Conservation (phyloP, 1,140 invertebrate species). For the Pseudoatta argentina region DNA sequence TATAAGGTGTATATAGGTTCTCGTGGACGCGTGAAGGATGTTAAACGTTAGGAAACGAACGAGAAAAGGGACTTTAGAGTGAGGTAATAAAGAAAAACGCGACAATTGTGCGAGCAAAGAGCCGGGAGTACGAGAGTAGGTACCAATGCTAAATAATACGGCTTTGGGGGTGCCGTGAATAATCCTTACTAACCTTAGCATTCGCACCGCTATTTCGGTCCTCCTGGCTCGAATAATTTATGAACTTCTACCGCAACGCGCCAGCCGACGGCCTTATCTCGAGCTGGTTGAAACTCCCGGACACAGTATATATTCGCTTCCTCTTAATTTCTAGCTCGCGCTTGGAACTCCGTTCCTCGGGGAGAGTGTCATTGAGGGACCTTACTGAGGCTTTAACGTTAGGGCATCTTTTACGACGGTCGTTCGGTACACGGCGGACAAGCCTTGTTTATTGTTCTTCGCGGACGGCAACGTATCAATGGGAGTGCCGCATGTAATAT, state of each 20-base stretch:
- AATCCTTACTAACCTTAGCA: conserved; percentile 45
- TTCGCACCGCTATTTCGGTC: conserved; percentile 44
- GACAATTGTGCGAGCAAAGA: conserved; percentile 31
- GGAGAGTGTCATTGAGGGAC: conserved; percentile 22
- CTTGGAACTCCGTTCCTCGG: conserved; percentile 6
- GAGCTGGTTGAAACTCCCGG: conserved; percentile 18
- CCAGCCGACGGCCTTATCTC: conserved; percentile 45
- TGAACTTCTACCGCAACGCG: conserved; percentile 42
- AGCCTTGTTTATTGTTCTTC: conserved; percentile 54
- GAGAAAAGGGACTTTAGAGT: neutral
- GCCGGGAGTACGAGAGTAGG: neutral
- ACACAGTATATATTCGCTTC: conserved; percentile 40
- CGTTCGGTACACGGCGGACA: conserved; percentile 23
- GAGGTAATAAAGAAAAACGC: conserved; percentile 35
- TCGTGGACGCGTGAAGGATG: conserved; percentile 3
- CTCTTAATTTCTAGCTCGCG: conserved; percentile 41
- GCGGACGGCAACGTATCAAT: conserved; percentile 31
- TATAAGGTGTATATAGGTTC: neutral
- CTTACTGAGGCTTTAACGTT: conserved; percentile 32
- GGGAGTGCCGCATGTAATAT: conserved; percentile 52
- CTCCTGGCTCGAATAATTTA: conserved; percentile 48
- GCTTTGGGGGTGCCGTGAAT: conserved; percentile 46
- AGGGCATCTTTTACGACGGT: conserved; percentile 42
- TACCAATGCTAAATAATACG: conserved; percentile 51
- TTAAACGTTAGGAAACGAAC: neutral